phyloP scores from a whole-genome alignment of 2,888 invertebrate species.

The Cenopis cana region DNA sequence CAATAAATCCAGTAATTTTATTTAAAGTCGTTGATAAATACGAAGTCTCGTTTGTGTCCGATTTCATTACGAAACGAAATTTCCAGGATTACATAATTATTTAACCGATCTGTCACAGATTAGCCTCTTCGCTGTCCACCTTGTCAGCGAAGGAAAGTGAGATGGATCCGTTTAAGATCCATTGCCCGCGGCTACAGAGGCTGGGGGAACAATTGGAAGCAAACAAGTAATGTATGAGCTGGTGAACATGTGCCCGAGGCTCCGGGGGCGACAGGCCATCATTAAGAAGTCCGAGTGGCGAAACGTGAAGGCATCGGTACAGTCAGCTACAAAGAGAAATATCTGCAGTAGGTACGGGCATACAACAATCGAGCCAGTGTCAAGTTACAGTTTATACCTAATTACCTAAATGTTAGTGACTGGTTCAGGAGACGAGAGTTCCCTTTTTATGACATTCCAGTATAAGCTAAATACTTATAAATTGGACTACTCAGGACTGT shows the following conservation, averaged over 20 bases:
- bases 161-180: slow-evolving; percentile 38
- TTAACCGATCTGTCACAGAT: slow-evolving; percentile 42
- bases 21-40: slow-evolving; percentile 37
- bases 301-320: slow-evolving; percentile 2
- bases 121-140: slow-evolving; percentile 32
- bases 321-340: background rate
- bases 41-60: slow-evolving; percentile 20
- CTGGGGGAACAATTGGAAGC: background rate
- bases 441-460: background rate
- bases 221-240: slow-evolving; percentile 15
- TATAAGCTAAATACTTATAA: background rate
- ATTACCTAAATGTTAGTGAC: background rate
- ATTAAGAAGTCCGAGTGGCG: slow-evolving; percentile 8
- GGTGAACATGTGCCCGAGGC: slow-evolving; percentile 16
- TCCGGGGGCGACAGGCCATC: slow-evolving; percentile 5
- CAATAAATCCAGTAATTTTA: slow-evolving; percentile 38
- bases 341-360: background rate
- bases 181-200: slow-evolving; percentile 10
- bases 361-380: too few species aligned
- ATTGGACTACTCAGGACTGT: too few species aligned
- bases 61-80: slow-evolving; percentile 39
- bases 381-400: too few species aligned
- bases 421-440: background rate
- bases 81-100: slow-evolving; percentile 33
- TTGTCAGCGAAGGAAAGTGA: slow-evolving; percentile 44